phyloP scores from a whole-genome alignment of 2,797 vertebrate species.

The Dermochelys coriacea region DNA sequence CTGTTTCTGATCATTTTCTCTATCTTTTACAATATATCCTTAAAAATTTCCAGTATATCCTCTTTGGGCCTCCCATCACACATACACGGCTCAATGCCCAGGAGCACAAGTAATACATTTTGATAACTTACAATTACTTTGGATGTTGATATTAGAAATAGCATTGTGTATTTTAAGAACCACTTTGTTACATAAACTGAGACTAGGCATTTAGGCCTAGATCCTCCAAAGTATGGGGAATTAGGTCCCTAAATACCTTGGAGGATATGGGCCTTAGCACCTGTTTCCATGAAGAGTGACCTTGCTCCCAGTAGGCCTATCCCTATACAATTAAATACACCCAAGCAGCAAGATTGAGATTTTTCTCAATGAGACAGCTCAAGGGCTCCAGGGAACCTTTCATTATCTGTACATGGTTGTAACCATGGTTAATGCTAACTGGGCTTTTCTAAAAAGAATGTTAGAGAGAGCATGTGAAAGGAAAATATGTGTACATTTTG shows the following conservation, averaged over 20 bases:
- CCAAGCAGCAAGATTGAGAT: not conserved
- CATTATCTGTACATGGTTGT: not conserved
- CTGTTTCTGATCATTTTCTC: conserved; percentile 68
- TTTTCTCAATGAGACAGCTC: not conserved
- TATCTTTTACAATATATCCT: conserved; percentile 16
- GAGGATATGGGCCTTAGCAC: not conserved
- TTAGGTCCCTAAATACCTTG: not conserved
- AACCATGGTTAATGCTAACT: not conserved
- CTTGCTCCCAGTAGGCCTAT: not conserved
- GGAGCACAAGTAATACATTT: not conserved
- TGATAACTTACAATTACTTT: not conserved
- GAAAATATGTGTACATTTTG: not conserved
- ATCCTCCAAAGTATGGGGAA: not conserved
- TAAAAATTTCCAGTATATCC: not conserved
- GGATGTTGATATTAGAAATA: not conserved
- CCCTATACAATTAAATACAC: not conserved
- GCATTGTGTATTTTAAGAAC: not conserved
- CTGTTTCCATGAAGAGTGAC: not conserved
- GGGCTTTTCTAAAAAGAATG: not conserved
- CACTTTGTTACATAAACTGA: not conserved
- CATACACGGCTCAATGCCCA: not conserved
- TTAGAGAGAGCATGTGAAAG: not conserved
- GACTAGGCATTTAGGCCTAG: not conserved
- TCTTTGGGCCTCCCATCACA: not conserved
- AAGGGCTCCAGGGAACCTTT: not conserved